Base-by-base conservation (phyloP, 2,888 invertebrate species). In the Campoletis raptor region DNA sequence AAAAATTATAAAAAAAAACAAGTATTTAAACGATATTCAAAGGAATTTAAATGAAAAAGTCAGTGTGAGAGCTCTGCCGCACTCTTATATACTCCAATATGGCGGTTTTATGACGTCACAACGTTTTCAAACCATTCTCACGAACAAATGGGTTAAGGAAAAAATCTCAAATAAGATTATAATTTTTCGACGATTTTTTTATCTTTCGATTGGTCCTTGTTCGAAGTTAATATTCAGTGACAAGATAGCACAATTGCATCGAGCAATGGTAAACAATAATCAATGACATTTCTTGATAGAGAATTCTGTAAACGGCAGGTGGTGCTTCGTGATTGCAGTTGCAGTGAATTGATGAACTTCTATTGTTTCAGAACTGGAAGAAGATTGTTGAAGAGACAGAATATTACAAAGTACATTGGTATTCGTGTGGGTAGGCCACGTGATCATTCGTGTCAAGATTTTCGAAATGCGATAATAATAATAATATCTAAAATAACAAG, bases 261-360 rank as follows among this genome's bases (percentile, higher is more conserved):
- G 45, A 24, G 7, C 69, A 24, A 69, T 45, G 42, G 24, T 15
- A 21, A 2, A 24, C 45, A 15, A 24, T 10, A 37, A 21, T 8
- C 18, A 37, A 67, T 24, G 45, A 37, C 37, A 40, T 73, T 73
- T 54, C 21, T 54, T 37, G 52, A 4, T 18, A 18, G 9, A 9
- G 42, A 6, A 45, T 21, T 45, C 48, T 74, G 74, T 54, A 74
- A 74, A 36, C 36, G 74, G 48, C 74, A 74, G 73, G 45, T 12
- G 72, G 21, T 64, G 61, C 37, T 42, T 52, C 48, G 57, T 64
- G 30, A 45, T 9, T 30, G 73, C 64, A 69, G 36, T 66, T 45
- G 37, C 61, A 74, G 79, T 61, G 80, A 84, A 84, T 84, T 74
- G 84, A 84, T 84, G 67, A 84, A 74, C 73, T 76, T n/a, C 57